Conservation (phyloP, 2,888 invertebrate genomes). For the Ypsolopha sequella region DNA sequence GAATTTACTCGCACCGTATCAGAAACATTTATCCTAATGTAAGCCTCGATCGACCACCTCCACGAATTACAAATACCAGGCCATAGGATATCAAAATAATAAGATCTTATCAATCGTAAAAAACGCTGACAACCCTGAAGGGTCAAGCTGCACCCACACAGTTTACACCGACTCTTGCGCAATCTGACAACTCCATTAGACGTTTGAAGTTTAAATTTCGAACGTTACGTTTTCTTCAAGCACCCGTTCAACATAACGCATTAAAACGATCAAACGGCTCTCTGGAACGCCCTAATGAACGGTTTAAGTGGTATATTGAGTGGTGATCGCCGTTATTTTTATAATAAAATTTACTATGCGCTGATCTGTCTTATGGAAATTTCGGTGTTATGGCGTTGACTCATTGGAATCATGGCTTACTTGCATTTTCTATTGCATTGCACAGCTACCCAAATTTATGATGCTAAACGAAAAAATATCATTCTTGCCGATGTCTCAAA, state of each 20-base stretch:
- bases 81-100: not conserved
- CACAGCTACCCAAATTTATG: no score
- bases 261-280: conserved; percentile 57
- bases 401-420: conserved; percentile 16
- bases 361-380: conserved; percentile 13
- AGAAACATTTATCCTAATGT: no score
- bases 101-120: not conserved
- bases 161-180: conserved; percentile 45
- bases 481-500: no score
- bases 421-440: not conserved
- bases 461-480: no score
- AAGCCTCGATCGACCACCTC: not conserved
- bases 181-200: conserved; percentile 62
- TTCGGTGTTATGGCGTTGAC: conserved; percentile 2
- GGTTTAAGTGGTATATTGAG: conserved; percentile 65
- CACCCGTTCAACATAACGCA: conserved; percentile 32
- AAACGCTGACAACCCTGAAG: conserved; percentile 28
- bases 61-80: not conserved
- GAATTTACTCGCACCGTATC: no score
- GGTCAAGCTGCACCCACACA: conserved; percentile 31
- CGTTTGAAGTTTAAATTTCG: conserved; percentile 6
- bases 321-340: conserved; percentile 63
- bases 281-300: conserved; percentile 56
- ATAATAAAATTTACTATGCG: conserved; percentile 38
- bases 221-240: conserved; percentile 24